Evolutionary conservation across 2,888 invertebrate species (phyloP).

Genomic region (Chaitophorus viminalis): DNA sequence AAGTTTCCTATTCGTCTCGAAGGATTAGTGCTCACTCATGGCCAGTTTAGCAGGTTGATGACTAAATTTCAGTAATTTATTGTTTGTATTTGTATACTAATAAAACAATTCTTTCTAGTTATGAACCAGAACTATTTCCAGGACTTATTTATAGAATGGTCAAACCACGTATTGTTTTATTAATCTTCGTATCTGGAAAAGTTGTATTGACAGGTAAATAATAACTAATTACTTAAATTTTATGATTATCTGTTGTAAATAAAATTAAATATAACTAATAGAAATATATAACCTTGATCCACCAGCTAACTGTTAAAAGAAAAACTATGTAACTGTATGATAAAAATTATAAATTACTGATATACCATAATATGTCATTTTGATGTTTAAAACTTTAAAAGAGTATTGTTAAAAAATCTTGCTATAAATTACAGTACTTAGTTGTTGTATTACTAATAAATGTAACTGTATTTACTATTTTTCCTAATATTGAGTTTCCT

Average conservation of each 20-base stretch:
- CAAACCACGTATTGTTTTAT: conserved; percentile 75
- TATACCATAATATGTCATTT: no score
- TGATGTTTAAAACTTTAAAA: no score
- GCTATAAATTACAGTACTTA: no score
- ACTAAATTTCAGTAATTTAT: conserved; percentile 11
- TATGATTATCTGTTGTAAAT: neutral
- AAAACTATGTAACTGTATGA: no score
- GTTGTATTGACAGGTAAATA: conserved; percentile 73
- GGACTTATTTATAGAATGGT: conserved; percentile 78
- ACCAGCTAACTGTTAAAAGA: no score
- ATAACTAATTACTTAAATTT: no score
- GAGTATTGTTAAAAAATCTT: no score
- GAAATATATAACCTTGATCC: no score
- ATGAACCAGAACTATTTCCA: conserved; percentile 77
- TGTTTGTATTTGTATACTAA: neutral
- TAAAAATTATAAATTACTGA: no score
- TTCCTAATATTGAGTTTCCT: no score
- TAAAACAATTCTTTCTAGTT: conserved; percentile 65
- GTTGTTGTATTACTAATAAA: no score
- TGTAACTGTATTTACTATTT: no score
- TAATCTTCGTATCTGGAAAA: conserved; percentile 79
- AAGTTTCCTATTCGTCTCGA: conserved; percentile 85
- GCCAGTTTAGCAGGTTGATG: conserved; percentile 76
- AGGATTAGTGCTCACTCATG: conserved; percentile 82
- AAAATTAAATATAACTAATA: neutral